Evolutionary conservation across 2,888 invertebrate genomes (phyloP).

Genomic region (Drosophila anceps): DNA sequence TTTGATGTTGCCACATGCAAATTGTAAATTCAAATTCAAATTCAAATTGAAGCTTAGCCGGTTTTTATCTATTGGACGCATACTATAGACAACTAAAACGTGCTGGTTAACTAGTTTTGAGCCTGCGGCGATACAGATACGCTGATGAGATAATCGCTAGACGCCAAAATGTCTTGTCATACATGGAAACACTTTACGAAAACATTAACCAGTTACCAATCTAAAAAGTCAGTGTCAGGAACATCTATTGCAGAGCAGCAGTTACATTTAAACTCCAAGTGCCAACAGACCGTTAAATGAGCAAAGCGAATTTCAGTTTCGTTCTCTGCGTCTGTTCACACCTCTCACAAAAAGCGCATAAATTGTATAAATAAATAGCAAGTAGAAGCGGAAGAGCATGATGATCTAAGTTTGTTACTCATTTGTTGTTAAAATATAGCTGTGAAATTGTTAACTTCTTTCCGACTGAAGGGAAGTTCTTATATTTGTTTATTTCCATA

Average conservation of each 20-base stretch:
- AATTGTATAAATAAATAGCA: slow-evolving; percentile 23
- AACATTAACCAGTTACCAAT: slow-evolving; percentile 12
- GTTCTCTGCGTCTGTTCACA: slow-evolving; percentile 25
- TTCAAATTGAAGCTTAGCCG: slow-evolving; percentile 31
- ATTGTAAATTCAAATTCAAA: slow-evolving; percentile 37
- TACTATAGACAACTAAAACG: slow-evolving; percentile 15
- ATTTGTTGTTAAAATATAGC: neutral
- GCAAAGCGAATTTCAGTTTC: slow-evolving; percentile 42
- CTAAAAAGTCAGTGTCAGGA: slow-evolving; percentile 23
- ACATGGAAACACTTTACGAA: slow-evolving; percentile 65
- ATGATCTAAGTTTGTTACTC: slow-evolving; percentile 4
- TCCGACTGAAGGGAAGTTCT: neutral
- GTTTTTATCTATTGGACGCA: slow-evolving; percentile 49
- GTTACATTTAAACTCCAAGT: slow-evolving; percentile 13
- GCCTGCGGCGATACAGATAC: slow-evolving; percentile 49
- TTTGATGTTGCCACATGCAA: slow-evolving; percentile 77
- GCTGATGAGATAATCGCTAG: slow-evolving; percentile 75
- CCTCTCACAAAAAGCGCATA: slow-evolving; percentile 28
- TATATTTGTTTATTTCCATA: neutral
- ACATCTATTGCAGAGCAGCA: slow-evolving; percentile 3
- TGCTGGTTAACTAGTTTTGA: slow-evolving; percentile 45
- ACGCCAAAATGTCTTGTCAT: slow-evolving; percentile 67
- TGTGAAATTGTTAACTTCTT: neutral
- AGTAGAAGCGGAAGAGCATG: neutral
- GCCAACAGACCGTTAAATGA: slow-evolving; percentile 1